Evolutionary conservation across 2,888 invertebrate genomes (phyloP).

Genomic region (Patella ulyssiponensis): DNA sequence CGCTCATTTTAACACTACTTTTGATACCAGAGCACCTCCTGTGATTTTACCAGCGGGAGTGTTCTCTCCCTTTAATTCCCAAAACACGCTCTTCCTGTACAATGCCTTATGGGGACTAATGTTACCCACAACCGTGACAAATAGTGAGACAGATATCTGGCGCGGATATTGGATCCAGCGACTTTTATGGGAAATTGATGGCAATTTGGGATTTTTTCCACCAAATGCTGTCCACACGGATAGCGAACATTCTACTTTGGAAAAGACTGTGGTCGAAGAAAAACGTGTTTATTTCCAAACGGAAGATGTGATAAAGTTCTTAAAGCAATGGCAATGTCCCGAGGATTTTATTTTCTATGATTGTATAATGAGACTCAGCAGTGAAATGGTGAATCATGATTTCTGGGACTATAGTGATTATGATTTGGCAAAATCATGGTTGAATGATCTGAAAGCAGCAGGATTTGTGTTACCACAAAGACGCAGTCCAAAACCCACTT

Average conservation of each 20-base stretch:
- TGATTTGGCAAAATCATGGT: not conserved
- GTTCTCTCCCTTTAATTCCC: conserved; percentile 56
- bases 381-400: not conserved
- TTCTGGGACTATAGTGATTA: not conserved
- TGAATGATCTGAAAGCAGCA: not conserved
- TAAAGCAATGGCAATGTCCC: conserved; percentile 45
- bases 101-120: conserved; percentile 56
- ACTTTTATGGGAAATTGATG: conserved; percentile 50
- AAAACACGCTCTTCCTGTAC: conserved; percentile 56
- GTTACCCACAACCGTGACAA: conserved; percentile 48
- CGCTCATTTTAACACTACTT: conserved; percentile 41
- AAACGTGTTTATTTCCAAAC: conserved; percentile 43
- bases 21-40: conserved; percentile 51
- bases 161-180: conserved; percentile 57
- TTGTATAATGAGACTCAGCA: not conserved
- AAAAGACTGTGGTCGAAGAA: conserved; percentile 50
- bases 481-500: not conserved
- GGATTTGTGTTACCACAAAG: not conserved
- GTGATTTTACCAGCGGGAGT: conserved; percentile 47
- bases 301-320: conserved; percentile 36
- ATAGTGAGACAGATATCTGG: conserved; percentile 57
- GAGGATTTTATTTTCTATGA: not conserved
- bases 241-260: conserved; percentile 41
- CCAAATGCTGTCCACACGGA: conserved; percentile 46
- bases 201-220: conserved; percentile 48